Evolutionary conservation across 2,888 invertebrate genomes (phyloP).

Genomic region (Sphaerophoria rueppellii): DNA sequence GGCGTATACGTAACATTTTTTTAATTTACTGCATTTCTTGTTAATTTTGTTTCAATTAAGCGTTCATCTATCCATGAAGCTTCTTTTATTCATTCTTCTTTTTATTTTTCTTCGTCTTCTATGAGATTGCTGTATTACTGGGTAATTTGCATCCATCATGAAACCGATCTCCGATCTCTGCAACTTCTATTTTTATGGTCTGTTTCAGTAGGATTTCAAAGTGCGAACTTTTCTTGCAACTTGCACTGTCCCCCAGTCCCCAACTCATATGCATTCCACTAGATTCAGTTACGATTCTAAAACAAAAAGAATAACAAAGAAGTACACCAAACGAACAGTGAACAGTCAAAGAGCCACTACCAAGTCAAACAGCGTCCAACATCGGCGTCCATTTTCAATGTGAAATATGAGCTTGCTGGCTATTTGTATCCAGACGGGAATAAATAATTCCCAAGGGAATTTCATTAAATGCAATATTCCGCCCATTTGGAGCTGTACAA

Average conservation of each 20-base stretch:
- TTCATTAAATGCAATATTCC: slow-evolving; percentile 70
- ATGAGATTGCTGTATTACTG: no score
- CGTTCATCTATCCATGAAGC: no score
- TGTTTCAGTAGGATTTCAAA: no score
- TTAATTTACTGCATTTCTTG: no score
- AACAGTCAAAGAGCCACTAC: slow-evolving; percentile 29
- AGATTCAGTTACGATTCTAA: slow-evolving; percentile 2
- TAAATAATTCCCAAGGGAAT: slow-evolving; percentile 67
- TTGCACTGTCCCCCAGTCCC: background rate
- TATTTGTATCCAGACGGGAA: slow-evolving; percentile 66
- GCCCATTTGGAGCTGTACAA: slow-evolving; percentile 35
- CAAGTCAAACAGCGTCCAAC: slow-evolving; percentile 29
- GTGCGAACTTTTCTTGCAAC: background rate
- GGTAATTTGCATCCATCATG: no score
- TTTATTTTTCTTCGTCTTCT: no score
- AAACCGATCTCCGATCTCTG: no score
- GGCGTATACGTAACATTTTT: no score
- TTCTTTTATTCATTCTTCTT: no score
- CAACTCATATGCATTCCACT: slow-evolving; percentile 4
- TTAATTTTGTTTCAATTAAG: no score
- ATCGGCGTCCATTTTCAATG: slow-evolving; percentile 44
- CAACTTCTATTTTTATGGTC: no score
- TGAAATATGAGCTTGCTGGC: slow-evolving; percentile 60
- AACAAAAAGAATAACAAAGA: background rate
- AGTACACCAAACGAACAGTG: slow-evolving; percentile 15